phyloP scores from a whole-genome alignment of 2,888 invertebrate genomes.

The Parnassius smintheus region DNA sequence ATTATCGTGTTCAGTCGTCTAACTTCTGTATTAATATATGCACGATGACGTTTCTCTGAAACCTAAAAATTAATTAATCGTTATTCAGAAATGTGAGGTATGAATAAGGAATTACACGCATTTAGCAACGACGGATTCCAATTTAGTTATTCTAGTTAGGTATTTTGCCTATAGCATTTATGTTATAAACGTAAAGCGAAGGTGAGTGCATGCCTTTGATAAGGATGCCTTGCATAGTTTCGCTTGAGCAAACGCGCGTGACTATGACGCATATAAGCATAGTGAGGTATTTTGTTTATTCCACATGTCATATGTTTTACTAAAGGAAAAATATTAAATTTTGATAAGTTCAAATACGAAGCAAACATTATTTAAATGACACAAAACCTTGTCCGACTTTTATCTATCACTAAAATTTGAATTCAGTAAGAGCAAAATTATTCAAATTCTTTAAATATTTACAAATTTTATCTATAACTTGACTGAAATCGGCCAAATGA shows the following conservation, averaged over 20 bases:
- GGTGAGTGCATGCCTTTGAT: conserved; percentile 74
- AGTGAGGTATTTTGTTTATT: conserved; percentile 35
- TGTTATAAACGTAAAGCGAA: conserved; percentile 57
- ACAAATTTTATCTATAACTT: too few species aligned
- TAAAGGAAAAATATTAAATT: not conserved
- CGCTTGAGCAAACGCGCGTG: conserved; percentile 48
- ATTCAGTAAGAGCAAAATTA: too few species aligned
- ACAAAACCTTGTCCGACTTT: too few species aligned
- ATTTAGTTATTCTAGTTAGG: conserved; percentile 65
- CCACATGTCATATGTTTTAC: not conserved
- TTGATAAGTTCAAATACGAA: too few species aligned
- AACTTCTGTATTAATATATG: too few species aligned
- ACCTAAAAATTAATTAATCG: conserved; percentile 34
- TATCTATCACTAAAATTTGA: too few species aligned
- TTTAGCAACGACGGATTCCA: conserved; percentile 54
- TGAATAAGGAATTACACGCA: conserved; percentile 58
- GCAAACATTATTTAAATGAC: too few species aligned
- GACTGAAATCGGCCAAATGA: too few species aligned
- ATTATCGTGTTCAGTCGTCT: too few species aligned
- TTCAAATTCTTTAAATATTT: too few species aligned
- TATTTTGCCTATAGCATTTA: conserved; percentile 52
- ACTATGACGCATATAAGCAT: conserved; percentile 36
- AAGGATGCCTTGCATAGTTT: conserved; percentile 69
- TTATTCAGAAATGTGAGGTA: conserved; percentile 48
- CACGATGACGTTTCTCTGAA: not conserved